Conservation (phyloP, 2,797 vertebrate species). For the Borostomias antarcticus region DNA sequence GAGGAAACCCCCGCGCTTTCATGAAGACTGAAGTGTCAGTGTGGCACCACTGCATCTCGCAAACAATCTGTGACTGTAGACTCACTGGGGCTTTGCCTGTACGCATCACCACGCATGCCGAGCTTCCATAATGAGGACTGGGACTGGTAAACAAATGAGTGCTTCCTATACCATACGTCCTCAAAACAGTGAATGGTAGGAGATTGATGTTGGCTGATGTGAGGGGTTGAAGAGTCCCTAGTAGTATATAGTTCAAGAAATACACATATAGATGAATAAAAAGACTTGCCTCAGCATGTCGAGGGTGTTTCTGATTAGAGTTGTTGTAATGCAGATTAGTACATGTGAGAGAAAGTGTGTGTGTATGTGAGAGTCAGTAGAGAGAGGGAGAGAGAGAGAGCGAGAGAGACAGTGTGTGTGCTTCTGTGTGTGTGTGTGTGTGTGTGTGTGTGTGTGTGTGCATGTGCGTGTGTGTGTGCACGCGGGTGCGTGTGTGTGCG, state of each 20-base stretch:
- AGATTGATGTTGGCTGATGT: constrained; percentile 24
- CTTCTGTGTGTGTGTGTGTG: no score
- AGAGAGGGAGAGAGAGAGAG: not conserved
- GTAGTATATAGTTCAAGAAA: constrained; percentile 1
- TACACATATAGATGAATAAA: not conserved
- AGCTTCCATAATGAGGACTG: constrained; percentile 55
- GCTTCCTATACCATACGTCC: constrained; percentile 47
- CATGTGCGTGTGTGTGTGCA: not conserved
- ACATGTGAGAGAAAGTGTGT: not conserved
- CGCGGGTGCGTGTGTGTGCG: constrained; percentile 24
- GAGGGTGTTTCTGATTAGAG: not conserved
- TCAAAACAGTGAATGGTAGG: constrained; percentile 37
- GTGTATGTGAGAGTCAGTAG: not conserved
- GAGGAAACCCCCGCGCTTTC: constrained; percentile 50
- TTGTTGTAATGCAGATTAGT: not conserved
- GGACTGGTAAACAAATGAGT: constrained; percentile 46
- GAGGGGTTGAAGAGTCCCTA: constrained; percentile 6
- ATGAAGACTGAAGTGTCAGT: constrained; percentile 44
- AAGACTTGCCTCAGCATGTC: not conserved
- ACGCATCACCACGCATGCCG: constrained; percentile 29
- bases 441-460: constrained; percentile 26
- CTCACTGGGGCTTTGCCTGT: constrained; percentile 20
- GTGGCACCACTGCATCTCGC: constrained; percentile 41
- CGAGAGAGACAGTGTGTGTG: not conserved
- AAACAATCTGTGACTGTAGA: constrained; percentile 28